A percentile compares a stretch with the other conserved stretches of the same genome.
These are phyloP conservation scores for Stratiolaelaps scimitus DNA, from an alignment of 1,140 invertebrate genomes.

Conservation along the genomic window DNA sequence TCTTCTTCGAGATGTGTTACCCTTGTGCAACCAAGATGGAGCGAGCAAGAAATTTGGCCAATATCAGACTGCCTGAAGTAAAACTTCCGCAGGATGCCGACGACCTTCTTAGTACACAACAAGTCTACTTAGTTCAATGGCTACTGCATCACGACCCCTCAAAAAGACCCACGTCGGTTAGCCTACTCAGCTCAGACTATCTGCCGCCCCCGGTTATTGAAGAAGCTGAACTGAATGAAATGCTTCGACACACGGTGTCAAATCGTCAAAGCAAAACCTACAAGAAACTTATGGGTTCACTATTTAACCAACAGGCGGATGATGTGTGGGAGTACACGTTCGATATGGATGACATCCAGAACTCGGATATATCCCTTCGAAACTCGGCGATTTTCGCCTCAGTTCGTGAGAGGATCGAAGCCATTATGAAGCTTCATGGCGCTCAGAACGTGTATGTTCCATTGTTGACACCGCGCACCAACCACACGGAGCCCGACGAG, in stretches of 20 bases:
- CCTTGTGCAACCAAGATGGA: slow-evolving; percentile 74
- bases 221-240: slow-evolving; percentile 61
- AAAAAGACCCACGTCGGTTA: slow-evolving; percentile 63
- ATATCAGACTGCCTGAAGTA: slow-evolving; percentile 54
- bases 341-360: slow-evolving; percentile 49
- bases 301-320: slow-evolving; percentile 47
- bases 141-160: slow-evolving; percentile 69
- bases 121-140: slow-evolving; percentile 51
- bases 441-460: slow-evolving; percentile 59
- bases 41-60: slow-evolving; percentile 58
- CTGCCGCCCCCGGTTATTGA: slow-evolving; percentile 63
- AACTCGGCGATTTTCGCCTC: slow-evolving; percentile 31
- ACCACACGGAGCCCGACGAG: slow-evolving; percentile 47
- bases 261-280: slow-evolving; percentile 69
- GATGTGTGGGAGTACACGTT: slow-evolving; percentile 59
- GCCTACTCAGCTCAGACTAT: slow-evolving; percentile 63
- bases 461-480: slow-evolving; percentile 57
- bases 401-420: slow-evolving; percentile 44
- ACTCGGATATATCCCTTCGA: slow-evolving; percentile 33
- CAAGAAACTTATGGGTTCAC: slow-evolving; percentile 55
- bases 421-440: slow-evolving; percentile 61
- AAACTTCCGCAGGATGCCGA: slow-evolving; percentile 53
- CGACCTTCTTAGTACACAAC: slow-evolving; percentile 42
- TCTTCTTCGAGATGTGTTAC: slow-evolving; percentile 88
- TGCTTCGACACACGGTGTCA: slow-evolving; percentile 58